A percentile compares a stretch with the other conserved stretches of the same genome.
These are phyloP conservation scores for Okapia johnstoni DNA, from an alignment of 2,113 vertebrate genomes.

Conservation along the genomic window DNA sequence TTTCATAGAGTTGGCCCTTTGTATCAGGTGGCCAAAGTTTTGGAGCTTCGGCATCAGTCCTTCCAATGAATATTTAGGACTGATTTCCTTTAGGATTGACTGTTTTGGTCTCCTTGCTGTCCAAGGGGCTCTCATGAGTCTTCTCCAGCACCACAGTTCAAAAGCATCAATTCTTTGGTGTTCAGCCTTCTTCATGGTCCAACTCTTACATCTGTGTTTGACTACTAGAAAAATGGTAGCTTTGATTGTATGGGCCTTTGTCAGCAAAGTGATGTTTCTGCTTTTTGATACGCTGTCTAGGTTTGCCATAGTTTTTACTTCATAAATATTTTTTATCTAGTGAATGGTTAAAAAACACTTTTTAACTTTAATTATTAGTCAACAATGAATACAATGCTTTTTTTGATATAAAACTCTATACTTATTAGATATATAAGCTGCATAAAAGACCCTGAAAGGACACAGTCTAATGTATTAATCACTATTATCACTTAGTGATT, in stretches of 20 bases:
- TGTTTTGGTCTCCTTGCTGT: not conserved
- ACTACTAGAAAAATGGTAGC: not conserved
- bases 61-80: not conserved
- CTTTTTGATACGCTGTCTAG: not conserved
- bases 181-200: not conserved
- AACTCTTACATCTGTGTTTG: not conserved
- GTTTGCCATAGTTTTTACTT: not conserved
- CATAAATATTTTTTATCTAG: not conserved
- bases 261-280: not conserved
- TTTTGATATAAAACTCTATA: not conserved
- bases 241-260: not conserved
- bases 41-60: not conserved
- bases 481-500: not conserved
- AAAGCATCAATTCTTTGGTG: not conserved
- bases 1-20: not conserved
- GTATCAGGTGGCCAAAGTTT: not conserved
- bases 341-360: not conserved
- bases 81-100: not conserved
- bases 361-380: not conserved
- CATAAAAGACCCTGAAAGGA: not conserved
- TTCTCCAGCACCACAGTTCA: not conserved
- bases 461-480: not conserved
- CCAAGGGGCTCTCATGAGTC: not conserved
- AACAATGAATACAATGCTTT: not conserved
- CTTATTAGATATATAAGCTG: not conserved